Base-by-base conservation (phyloP, 1,140 invertebrate species). In the Drosophila sucinea region DNA sequence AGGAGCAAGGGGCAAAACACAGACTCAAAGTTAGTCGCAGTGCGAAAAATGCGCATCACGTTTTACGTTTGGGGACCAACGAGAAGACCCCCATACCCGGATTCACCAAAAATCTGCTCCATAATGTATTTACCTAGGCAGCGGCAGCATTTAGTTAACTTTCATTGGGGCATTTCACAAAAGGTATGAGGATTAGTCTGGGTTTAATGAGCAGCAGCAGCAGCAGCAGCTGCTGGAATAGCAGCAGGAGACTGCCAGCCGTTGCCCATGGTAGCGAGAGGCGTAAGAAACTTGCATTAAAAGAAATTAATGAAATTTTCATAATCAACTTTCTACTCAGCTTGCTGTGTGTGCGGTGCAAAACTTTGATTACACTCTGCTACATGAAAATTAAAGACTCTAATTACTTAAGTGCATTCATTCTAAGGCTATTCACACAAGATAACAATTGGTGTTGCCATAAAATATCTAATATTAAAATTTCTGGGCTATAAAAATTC, bases 11-110 rank as follows among this genome's bases (percentile, higher is more conserved):
- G 11, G 4, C 2, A 40, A 6, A 27, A 69, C 32, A 33, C 66
- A 72, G 68, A 51, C 58, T 38, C 54, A 60, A 44, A 64, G 61
- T 33, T 33, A 30, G 63, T 63, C 74, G 83, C 82, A 89, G 58
- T 87, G 80, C 84, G 80, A 84, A 84, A 87, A 89, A 87, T 87
- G 83, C 83, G 84, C 83, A 89, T 89, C 84, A 87, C 83, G 84
- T 87, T 89, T 51, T 86, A 61, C 57, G 83, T 89, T 84, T 73
- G 60, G 70, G 65, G 83, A 87, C 35, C 55, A 35, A 57, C 32
- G 41, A 58, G 38, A 51, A 8, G 8, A 7, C 33, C 25, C 55
- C 27, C 29, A 8, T 40, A 64, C 47, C 60, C 40, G 10, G 69
- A 67, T 74, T 67, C 38, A 57, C 54, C 35, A 55, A 78, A 79